Evolutionary conservation across 2,113 vertebrate genomes (phyloP).

Genomic region (Atherinomorus stipes): DNA sequence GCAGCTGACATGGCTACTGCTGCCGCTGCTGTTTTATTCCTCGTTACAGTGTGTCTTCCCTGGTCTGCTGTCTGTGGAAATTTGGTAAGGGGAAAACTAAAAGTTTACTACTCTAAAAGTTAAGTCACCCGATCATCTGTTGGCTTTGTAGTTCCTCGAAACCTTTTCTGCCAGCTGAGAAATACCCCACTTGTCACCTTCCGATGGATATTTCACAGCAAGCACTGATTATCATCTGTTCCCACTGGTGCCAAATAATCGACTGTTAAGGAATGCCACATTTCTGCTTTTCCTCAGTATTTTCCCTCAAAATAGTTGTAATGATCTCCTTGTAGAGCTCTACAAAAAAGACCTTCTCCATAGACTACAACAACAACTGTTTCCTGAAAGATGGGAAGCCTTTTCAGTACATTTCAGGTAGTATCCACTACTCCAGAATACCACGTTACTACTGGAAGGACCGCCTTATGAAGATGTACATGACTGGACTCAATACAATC

Average conservation of each 20-base stretch:
- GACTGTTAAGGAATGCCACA: no score
- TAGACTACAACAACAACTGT: slow-evolving; percentile 87
- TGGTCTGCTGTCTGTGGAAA: slow-evolving; percentile 53
- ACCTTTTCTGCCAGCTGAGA: neutral
- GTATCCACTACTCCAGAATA: slow-evolving; percentile 93
- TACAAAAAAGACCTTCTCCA: slow-evolving; percentile 82
- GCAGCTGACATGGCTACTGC: slow-evolving; percentile 63
- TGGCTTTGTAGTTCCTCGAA: neutral
- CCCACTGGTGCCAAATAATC: neutral
- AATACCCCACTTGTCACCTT: neutral
- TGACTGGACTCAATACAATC: slow-evolving; percentile 91
- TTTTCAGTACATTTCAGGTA: slow-evolving; percentile 94
- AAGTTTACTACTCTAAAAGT: neutral
- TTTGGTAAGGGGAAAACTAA: slow-evolving; percentile 65
- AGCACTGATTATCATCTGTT: neutral
- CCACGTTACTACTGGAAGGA: slow-evolving; percentile 91
- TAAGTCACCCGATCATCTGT: slow-evolving; percentile 20
- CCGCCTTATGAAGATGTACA: slow-evolving; percentile 92
- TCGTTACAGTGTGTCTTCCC: slow-evolving; percentile 30
- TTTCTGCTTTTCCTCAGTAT: neutral
- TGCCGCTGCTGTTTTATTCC: slow-evolving; percentile 42
- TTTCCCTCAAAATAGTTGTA: no score
- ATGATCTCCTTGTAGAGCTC: slow-evolving; percentile 60
- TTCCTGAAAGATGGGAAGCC: slow-evolving; percentile 89
- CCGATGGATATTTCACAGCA: neutral